Conservation (phyloP, 2,888 invertebrate genomes). For the Dolomedes plantarius region DNA sequence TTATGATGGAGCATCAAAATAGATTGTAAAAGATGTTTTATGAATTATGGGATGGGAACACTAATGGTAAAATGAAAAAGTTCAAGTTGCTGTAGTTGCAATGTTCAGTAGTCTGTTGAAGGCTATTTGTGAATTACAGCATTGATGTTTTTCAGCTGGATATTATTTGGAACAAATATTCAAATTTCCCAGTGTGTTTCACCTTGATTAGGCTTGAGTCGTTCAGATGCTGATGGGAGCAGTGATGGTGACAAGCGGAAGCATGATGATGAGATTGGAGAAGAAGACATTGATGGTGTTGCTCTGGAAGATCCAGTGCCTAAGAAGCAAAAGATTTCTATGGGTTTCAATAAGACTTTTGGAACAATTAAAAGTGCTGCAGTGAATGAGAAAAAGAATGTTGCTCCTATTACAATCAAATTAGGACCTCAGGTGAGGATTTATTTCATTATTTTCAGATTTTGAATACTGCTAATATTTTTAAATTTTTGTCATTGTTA, state of each 20-base stretch:
- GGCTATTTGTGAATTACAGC: constrained; percentile 14
- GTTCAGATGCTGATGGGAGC: constrained; percentile 36
- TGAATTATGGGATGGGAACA: too few species aligned
- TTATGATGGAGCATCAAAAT: too few species aligned
- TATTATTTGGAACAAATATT: constrained; percentile 71
- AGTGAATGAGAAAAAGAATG: constrained; percentile 56
- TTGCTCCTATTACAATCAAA: constrained; percentile 68
- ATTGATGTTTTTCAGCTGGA: constrained; percentile 63
- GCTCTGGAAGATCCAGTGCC: constrained; percentile 34
- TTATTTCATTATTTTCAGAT: too few species aligned
- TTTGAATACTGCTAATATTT: neutral
- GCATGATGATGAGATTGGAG: constrained; percentile 7
- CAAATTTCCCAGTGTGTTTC: constrained; percentile 73
- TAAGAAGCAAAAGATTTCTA: constrained; percentile 61
- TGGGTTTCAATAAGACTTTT: constrained; percentile 68
- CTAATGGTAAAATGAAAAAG: neutral
- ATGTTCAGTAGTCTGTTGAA: constrained; percentile 12
- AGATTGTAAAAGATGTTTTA: too few species aligned
- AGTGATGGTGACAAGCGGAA: constrained; percentile 54
- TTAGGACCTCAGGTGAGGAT: constrained; percentile 63
- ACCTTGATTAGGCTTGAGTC: constrained; percentile 71
- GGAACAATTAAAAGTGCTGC: constrained; percentile 43
- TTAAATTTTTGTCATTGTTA: neutral
- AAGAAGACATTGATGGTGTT: constrained; percentile 51
- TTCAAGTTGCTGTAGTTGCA: neutral